A percentile compares a stretch with the other conserved stretches of the same genome.
These are phyloP conservation scores for Drosophila paramelanica DNA, from an alignment of 2,888 invertebrate species.

Conservation along the genomic window DNA sequence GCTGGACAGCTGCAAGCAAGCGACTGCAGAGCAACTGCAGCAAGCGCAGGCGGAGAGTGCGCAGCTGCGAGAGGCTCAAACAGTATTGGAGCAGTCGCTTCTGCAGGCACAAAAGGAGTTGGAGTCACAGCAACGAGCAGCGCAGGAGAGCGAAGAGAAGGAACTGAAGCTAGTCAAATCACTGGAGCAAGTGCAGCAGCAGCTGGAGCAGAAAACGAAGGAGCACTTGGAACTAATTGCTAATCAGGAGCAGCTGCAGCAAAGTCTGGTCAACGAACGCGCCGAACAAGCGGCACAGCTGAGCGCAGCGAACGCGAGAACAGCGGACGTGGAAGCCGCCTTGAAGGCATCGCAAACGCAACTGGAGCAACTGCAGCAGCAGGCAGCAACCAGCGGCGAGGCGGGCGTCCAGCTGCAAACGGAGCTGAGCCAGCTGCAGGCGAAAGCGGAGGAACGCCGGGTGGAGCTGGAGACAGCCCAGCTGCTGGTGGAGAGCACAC, in stretches of 20 bases:
- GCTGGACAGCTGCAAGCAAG: conserved; percentile 1
- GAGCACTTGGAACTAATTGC: conserved; percentile 20
- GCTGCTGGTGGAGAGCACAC: conserved; percentile 52
- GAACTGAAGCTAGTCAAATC: conserved; percentile 18
- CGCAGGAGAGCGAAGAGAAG: conserved; percentile 1
- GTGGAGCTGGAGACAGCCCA: conserved; percentile 31
- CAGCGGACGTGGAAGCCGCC: conserved; percentile 9
- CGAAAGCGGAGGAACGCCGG: conserved; percentile 33
- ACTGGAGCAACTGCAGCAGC: conserved; percentile 53
- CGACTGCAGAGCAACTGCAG: conserved; percentile 22
- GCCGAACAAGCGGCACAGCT: conserved; percentile 34
- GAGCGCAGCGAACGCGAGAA: neutral
- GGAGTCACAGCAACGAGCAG: conserved; percentile 5
- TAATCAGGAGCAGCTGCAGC: conserved; percentile 44
- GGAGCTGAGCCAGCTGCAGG: conserved; percentile 42
- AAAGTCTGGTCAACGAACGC: conserved; percentile 47
- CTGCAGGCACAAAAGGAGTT: neutral
- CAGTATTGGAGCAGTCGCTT: conserved; percentile 9
- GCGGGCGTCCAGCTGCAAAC: conserved; percentile 31
- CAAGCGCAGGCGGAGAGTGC: conserved; percentile 7
- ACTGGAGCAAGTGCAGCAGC: conserved; percentile 31
- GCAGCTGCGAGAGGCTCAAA: conserved; percentile 12
- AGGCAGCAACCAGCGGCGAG: conserved; percentile 35
- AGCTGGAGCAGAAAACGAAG: conserved; percentile 42
- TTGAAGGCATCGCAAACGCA: conserved; percentile 25